phyloP scores from a whole-genome alignment of 2,797 vertebrate genomes.

The Halcyon smyrnensis region DNA sequence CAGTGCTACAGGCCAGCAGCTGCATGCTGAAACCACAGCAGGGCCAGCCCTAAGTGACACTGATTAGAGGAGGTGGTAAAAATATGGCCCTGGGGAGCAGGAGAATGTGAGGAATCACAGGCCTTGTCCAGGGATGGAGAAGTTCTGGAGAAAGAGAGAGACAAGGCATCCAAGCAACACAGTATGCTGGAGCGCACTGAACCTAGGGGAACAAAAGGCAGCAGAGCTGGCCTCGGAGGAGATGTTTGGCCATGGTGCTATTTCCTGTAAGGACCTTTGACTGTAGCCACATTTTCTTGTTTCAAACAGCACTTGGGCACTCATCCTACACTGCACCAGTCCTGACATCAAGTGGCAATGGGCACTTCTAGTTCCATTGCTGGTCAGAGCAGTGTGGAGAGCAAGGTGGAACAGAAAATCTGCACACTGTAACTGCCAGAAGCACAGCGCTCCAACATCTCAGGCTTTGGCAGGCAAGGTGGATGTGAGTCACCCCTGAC shows the following conservation, averaged over 20 bases:
- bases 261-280: neutral
- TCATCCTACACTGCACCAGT: neutral
- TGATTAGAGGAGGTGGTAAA: neutral
- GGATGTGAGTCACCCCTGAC: neutral
- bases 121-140: neutral
- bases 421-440: neutral
- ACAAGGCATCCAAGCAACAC: rapidly evolving
- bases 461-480: neutral
- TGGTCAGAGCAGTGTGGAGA: neutral
- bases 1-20: slow-evolving; percentile 18
- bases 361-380: neutral
- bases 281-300: neutral
- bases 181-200: neutral
- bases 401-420: neutral
- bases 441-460: neutral
- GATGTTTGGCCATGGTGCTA: neutral
- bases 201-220: neutral
- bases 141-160: neutral
- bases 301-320: neutral
- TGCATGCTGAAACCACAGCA: neutral
- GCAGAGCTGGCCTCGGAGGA: neutral
- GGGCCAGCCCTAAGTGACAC: neutral
- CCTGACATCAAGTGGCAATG: neutral
- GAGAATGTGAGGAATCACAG: neutral
- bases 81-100: neutral